phyloP scores from a whole-genome alignment of 2,113 vertebrate genomes.

The Myotis brandtii region DNA sequence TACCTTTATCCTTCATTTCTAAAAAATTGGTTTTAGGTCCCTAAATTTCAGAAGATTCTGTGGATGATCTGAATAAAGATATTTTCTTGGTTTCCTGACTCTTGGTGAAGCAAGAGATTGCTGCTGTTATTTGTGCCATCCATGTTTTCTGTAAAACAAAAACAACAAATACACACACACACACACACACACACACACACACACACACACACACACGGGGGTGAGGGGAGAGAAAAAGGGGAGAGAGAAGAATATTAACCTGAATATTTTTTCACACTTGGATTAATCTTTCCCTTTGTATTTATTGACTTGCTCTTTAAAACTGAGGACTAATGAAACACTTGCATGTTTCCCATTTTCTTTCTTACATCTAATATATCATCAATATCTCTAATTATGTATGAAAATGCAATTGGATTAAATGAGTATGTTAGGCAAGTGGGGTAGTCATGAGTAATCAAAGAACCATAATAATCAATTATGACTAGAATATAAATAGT shows the following conservation, averaged over 20 bases:
- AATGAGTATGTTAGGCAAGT: background rate
- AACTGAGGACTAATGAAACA: constrained; percentile 31
- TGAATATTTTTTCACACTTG: background rate
- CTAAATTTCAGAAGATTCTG: constrained; percentile 84
- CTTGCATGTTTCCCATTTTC: constrained; percentile 43
- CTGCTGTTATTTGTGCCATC: constrained; percentile 91
- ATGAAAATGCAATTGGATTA: constrained; percentile 18
- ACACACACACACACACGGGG: background rate
- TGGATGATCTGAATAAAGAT: constrained; percentile 47
- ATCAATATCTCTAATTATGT: background rate
- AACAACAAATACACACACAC: background rate
- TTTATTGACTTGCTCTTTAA: constrained; percentile 33
- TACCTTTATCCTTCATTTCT: background rate
- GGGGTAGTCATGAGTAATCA: constrained; percentile 32
- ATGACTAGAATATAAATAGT: constrained; percentile 18
- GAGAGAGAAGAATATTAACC: constrained; percentile 3
- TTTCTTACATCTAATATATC: constrained; percentile 5
- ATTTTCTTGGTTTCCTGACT: constrained; percentile 76
- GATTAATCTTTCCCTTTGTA: constrained; percentile 24
- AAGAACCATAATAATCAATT: background rate
- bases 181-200: background rate
- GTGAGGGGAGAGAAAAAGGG: too few species aligned
- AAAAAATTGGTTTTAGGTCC: background rate
- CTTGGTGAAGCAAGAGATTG: constrained; percentile 80
- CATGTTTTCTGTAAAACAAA: constrained; percentile 89